These are phyloP conservation scores for Choloepus didactylus DNA, from an alignment of 2,797 vertebrate species.

Conservation along the genomic window DNA sequence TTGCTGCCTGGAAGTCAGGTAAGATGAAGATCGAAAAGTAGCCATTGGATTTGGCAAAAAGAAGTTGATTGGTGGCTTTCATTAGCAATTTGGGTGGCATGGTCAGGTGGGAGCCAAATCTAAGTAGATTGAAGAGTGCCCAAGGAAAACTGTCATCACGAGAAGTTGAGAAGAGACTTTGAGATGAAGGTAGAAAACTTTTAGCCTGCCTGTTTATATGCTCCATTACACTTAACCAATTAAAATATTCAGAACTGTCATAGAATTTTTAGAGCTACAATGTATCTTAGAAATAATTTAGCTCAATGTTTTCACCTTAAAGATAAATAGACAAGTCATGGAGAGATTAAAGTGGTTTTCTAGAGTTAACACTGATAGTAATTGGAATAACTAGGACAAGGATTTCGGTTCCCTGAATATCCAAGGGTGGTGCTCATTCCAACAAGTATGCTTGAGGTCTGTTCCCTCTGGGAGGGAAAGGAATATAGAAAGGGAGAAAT, in stretches of 20 bases:
- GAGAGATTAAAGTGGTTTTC: background rate
- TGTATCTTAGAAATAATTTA: background rate
- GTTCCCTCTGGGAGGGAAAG: background rate
- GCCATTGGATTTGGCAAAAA: background rate
- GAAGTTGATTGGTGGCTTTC: background rate
- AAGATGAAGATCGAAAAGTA: background rate
- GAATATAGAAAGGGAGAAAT: background rate
- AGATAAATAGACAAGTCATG: background rate
- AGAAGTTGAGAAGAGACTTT: background rate
- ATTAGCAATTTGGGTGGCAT: background rate
- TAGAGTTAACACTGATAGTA: background rate
- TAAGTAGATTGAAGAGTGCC: background rate
- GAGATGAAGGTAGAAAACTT: background rate
- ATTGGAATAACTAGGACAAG: background rate
- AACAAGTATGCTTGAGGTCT: background rate
- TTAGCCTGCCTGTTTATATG: background rate
- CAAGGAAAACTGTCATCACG: background rate
- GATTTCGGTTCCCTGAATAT: background rate
- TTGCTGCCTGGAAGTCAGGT: background rate
- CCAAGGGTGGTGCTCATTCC: background rate
- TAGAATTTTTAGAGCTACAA: background rate
- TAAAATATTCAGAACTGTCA: slow-evolving; percentile 2
- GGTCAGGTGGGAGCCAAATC: background rate
- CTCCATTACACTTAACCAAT: background rate
- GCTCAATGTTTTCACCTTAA: background rate